A percentile compares a stretch with the other conserved stretches of the same genome.
Evolutionary conservation across 2,797 vertebrate species (phyloP).

Genomic region (Halcyon leucocephala): DNA sequence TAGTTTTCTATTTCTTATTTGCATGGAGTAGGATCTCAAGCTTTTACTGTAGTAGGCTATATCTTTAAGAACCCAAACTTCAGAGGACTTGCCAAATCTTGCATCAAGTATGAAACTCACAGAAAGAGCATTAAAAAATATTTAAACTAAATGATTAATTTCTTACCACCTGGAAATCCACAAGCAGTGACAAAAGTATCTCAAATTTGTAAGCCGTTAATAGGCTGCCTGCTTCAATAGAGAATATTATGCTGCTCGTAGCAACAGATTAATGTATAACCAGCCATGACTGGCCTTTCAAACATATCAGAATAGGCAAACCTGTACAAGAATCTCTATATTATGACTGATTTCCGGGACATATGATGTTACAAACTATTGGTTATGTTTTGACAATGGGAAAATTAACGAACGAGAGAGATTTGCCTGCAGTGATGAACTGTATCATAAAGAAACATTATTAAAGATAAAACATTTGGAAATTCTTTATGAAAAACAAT

Average conservation of each 20-base stretch:
- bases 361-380: slow-evolving; percentile 80
- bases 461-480: slow-evolving; percentile 80
- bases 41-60: not conserved
- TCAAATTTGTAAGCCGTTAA: slow-evolving; percentile 69
- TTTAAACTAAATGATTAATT: slow-evolving; percentile 82
- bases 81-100: slow-evolving; percentile 27
- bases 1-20: not conserved
- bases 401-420: slow-evolving; percentile 78
- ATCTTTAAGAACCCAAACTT: slow-evolving; percentile 22
- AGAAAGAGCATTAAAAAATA: slow-evolving; percentile 54
- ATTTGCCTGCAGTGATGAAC: slow-evolving; percentile 75
- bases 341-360: slow-evolving; percentile 76
- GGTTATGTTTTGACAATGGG: slow-evolving; percentile 85
- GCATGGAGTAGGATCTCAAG: not conserved
- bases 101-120: not conserved
- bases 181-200: slow-evolving; percentile 76
- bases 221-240: slow-evolving; percentile 69
- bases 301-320: slow-evolving; percentile 78
- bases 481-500: slow-evolving; percentile 78
- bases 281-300: slow-evolving; percentile 79
- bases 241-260: slow-evolving; percentile 82
- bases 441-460: slow-evolving; percentile 81
- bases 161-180: slow-evolving; percentile 75
- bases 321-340: slow-evolving; percentile 57
- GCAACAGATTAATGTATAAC: slow-evolving; percentile 84